Percentiles rank a stretch among this genome's conserved stretches.
These are phyloP conservation scores for Ridgeia piscesae DNA, from an alignment of 1,140 invertebrate genomes.

Conservation along the genomic window DNA sequence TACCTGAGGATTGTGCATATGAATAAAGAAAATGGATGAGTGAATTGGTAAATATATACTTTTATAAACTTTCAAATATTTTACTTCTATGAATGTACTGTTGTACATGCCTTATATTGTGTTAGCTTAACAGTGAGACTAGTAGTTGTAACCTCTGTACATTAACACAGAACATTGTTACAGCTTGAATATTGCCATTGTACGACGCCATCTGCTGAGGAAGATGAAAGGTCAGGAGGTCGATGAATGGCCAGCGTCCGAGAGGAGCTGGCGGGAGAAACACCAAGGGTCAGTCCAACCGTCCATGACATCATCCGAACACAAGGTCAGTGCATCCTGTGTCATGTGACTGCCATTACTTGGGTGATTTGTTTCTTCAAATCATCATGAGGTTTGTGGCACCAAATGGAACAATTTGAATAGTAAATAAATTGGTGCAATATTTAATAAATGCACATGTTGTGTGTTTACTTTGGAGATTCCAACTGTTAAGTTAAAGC, in stretches of 20 bases:
- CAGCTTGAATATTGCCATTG: conserved; percentile 52
- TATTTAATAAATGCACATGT: too few species aligned
- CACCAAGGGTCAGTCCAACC: neutral
- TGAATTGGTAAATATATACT: neutral
- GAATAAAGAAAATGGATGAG: too few species aligned
- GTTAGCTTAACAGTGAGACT: neutral
- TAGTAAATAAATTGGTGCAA: too few species aligned
- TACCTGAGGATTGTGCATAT: too few species aligned
- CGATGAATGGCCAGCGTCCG: neutral
- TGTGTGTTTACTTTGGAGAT: too few species aligned
- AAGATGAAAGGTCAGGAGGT: conserved; percentile 29
- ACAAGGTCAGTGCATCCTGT: neutral
- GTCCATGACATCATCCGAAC: neutral
- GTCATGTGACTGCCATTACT: neutral
- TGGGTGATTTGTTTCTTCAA: too few species aligned
- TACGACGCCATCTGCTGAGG: conserved; percentile 50
- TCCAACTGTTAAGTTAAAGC: too few species aligned
- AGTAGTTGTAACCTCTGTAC: neutral
- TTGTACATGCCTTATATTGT: neutral
- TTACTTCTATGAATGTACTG: neutral
- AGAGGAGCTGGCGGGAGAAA: neutral
- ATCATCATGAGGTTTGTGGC: too few species aligned
- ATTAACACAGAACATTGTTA: conserved; percentile 2
- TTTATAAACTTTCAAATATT: neutral
- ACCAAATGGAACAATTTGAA: too few species aligned